Percentiles rank a stretch among this genome's conserved stretches.
These are phyloP conservation scores for Acanthurus leucopareius DNA, from an alignment of 2,797 vertebrate species.

Conservation along the genomic window DNA sequence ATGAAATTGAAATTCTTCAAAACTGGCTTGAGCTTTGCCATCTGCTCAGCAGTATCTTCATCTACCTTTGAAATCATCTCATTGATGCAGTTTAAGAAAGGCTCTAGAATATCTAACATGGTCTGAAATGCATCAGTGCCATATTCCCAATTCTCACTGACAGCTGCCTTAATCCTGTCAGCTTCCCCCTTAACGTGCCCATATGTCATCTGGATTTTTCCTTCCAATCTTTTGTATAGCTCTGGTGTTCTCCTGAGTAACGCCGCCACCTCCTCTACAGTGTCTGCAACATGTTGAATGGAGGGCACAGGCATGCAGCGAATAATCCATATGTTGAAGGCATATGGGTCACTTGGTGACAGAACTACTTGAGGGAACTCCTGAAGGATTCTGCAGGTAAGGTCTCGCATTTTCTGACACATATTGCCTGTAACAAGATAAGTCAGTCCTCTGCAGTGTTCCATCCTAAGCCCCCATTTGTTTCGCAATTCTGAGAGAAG, in stretches of 20 bases:
- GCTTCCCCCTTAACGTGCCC: slow-evolving; percentile 90
- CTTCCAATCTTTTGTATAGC: slow-evolving; percentile 89
- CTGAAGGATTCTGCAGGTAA: slow-evolving; percentile 92
- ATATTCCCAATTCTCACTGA: slow-evolving; percentile 91
- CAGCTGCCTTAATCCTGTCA: slow-evolving; percentile 89
- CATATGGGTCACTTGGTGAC: slow-evolving; percentile 94
- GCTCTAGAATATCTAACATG: slow-evolving; percentile 93
- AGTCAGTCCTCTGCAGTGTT: slow-evolving; percentile 95
- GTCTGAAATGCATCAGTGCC: slow-evolving; percentile 94
- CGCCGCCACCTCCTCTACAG: slow-evolving; percentile 91
- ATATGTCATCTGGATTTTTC: slow-evolving; percentile 89
- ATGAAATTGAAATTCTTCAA: slow-evolving; percentile 96
- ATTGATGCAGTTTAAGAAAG: slow-evolving; percentile 92
- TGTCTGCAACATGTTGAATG: slow-evolving; percentile 90
- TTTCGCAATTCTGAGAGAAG: slow-evolving; percentile 92
- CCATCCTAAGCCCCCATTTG: slow-evolving; percentile 96
- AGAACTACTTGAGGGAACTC: slow-evolving; percentile 95
- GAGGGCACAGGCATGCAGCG: slow-evolving; percentile 92
- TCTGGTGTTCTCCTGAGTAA: slow-evolving; percentile 90
- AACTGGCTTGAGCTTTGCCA: slow-evolving; percentile 90
- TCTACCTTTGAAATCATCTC: slow-evolving; percentile 90
- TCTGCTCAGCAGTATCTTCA: slow-evolving; percentile 84
- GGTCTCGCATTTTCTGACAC: slow-evolving; percentile 94
- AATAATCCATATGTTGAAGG: slow-evolving; percentile 96
- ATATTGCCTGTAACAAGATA: slow-evolving; percentile 91